Base-by-base conservation (phyloP, 1,140 invertebrate genomes). In the Heterodera schachtii region DNA sequence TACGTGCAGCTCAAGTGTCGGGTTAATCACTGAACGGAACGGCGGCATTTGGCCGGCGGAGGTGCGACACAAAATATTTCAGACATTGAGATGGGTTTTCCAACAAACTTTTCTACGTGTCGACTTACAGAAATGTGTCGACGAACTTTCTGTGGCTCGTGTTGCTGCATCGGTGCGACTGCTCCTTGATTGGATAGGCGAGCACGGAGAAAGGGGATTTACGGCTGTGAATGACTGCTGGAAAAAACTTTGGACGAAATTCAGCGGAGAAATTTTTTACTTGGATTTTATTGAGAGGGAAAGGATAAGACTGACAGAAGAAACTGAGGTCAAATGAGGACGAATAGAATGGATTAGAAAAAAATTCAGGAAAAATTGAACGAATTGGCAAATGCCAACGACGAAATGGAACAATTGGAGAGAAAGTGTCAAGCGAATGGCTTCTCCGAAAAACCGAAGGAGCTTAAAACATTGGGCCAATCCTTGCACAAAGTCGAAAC, bases 131-230 rank as follows among this genome's bases (percentile, higher is more conserved):
- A 9, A 71, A n/a, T 41, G 69, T 6, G 19, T 3, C 69, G 41
- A 64, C 21, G 69, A 71, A 41, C 43, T 71, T 3, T 31, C 41
- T 19, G 69, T 46, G 41, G 2, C 69, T 4, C 69, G 69, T 71
- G 13, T 71, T 11, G 19, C 47, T n/a, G 79, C 66, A 16, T 66
- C 71, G n/a, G 67, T 81, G 16, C 71, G 11, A n/a, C 64, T 47
- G 13, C 43, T 81, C 9, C 8, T 81, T 8, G 70, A 75, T n/a
- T 81, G 79, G 79, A 41, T 81, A 7, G 49, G 31, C 21, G 74
- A 75, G 31, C 46, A 66, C 43, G 79, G 79, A 11, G 49, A 66
- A 64, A 52, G 46, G 11, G 67, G 74, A 73, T 47, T 81, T 19
- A 19, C 16, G 5, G 57, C 75, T n/a, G 16, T 81, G 52, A 70